Evolutionary conservation across 2,113 vertebrate species (phyloP).

Genomic region (Ailuropoda melanoleuca): DNA sequence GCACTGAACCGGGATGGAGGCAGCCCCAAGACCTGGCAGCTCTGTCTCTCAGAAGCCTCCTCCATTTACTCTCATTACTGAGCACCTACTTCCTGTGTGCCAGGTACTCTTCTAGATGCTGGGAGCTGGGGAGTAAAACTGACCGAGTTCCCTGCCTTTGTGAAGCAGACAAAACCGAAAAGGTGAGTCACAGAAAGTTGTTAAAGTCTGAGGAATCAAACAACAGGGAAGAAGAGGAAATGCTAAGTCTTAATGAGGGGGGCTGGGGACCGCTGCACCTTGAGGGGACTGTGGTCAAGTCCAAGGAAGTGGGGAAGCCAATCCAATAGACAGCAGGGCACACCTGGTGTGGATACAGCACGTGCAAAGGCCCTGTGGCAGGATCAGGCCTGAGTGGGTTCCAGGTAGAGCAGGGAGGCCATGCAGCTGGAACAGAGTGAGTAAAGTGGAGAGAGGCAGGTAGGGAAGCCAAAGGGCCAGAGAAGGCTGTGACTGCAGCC

Average conservation of each 20-base stretch:
- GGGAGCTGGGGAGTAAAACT: fast-evolving
- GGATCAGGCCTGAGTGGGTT: background rate
- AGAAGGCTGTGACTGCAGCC: fast-evolving
- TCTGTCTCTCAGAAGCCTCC: background rate
- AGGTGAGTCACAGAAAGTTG: fast-evolving
- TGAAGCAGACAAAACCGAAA: background rate
- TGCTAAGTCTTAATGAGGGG: fast-evolving
- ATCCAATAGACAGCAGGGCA: background rate
- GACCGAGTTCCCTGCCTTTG: background rate
- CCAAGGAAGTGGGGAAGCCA: background rate
- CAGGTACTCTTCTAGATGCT: background rate
- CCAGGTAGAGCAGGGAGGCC: background rate
- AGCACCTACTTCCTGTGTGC: no score
- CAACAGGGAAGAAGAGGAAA: background rate
- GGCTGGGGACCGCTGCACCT: no score
- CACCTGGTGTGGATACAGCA: fast-evolving
- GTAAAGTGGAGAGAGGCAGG: no score
- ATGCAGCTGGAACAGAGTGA: fast-evolving
- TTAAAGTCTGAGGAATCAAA: background rate
- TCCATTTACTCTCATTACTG: background rate
- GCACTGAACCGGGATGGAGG: background rate
- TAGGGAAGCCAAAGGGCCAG: background rate
- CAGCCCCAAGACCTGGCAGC: background rate
- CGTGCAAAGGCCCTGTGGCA: background rate
- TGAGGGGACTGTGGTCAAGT: background rate